Base-by-base conservation (phyloP, 2,113 vertebrate genomes). In the Osmerus mordax region DNA sequence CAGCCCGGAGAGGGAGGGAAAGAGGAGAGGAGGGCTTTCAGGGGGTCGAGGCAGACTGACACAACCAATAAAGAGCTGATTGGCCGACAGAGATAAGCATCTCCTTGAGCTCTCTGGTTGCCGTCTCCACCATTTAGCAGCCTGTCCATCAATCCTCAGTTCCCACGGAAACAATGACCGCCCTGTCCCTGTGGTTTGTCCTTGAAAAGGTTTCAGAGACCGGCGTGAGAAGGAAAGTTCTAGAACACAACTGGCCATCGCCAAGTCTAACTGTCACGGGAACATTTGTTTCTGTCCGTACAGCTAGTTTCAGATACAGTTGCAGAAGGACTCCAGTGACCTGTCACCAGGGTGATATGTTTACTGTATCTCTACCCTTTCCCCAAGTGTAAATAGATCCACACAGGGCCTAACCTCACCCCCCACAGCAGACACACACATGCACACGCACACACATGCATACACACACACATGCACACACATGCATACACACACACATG, bases 151-250 rank as follows among this genome's bases (percentile, higher is more conserved):
- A 85, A 75, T 78, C 51, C 73, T 75, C 80, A 86, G 80, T 88
- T 87, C 83, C 81, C 85, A 76, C 72, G 73, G 78, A 84, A 80
- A 86, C 85, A 89, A 88, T 86, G 83, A 84, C 70, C 58, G 41
- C 77, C 51, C 23, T 77, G 56, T 73, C 61, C 52, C 60, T 14
- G 19, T 12, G 58, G 41, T 29, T 47, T 13, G 69, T 32, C 41
- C 32, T 67, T 75, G 53, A 80, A 72, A 70, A 51, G 21, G 11
- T 54, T 47, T 67, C 69, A 18, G 65, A 64, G 61, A 51, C 55
- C 15, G 21, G 32, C 32, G 32, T 36, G 32, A 36, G 41, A 47
- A 36, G 67, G 56, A 64, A 67, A 63, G 55, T 28, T 75, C 55
- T 28, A 58, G 53, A 67, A 58, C 29, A 52, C 19, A 67, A 52